A percentile compares a stretch with the other conserved stretches of the same genome.
These are phyloP conservation scores for Trichosurus vulpecula DNA, from an alignment of 2,797 vertebrate genomes.

Conservation along the genomic window DNA sequence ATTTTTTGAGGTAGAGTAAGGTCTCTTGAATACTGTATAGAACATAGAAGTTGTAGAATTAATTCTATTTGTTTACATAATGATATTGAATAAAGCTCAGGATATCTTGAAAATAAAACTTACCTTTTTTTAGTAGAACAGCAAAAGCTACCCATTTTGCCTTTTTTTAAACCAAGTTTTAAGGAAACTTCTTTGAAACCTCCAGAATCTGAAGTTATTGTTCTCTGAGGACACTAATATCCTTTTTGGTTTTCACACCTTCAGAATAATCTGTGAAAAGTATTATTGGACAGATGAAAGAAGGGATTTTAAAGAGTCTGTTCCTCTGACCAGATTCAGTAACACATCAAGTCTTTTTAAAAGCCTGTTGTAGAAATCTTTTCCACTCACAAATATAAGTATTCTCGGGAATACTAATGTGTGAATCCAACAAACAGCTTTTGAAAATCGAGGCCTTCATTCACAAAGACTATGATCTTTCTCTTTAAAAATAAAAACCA, in stretches of 20 bases:
- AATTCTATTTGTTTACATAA: constrained; percentile 3
- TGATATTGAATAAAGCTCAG: constrained; percentile 64
- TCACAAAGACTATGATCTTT: background rate
- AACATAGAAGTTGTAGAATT: background rate
- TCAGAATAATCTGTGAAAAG: background rate
- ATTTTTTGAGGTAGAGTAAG: background rate
- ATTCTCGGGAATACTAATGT: constrained; percentile 51
- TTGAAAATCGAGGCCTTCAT: background rate
- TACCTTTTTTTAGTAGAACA: constrained; percentile 50
- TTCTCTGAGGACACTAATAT: background rate
- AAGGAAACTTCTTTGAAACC: constrained; percentile 5
- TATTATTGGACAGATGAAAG: background rate
- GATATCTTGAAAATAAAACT: constrained; percentile 68
- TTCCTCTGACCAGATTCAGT: background rate
- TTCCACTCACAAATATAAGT: constrained; percentile 62
- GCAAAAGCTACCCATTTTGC: constrained; percentile 54
- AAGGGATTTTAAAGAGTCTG: background rate
- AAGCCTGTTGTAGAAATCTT: background rate
- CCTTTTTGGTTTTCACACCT: background rate
- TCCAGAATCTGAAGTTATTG: constrained; percentile 28
- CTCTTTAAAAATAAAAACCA: background rate
- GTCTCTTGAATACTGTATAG: constrained; percentile 2
- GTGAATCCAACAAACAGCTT: constrained; percentile 40
- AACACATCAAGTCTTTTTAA: background rate
- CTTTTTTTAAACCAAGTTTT: constrained; percentile 38